These are phyloP conservation scores for Cyphomyrmex costatus DNA, from an alignment of 1,140 invertebrate species.

Conservation along the genomic window DNA sequence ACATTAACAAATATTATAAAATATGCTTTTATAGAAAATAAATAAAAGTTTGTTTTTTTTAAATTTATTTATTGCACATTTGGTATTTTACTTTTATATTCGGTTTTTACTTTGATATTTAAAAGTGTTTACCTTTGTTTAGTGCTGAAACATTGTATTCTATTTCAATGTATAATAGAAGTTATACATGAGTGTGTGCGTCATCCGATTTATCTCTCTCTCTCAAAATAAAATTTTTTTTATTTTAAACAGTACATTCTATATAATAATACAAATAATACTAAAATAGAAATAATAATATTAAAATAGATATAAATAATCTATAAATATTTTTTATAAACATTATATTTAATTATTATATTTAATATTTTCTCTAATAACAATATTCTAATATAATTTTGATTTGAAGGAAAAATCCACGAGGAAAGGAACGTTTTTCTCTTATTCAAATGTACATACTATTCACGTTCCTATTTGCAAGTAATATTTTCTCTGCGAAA, in stretches of 20 bases:
- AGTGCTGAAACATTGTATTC: neutral
- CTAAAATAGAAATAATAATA: too few relatives aligned
- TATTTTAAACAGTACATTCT: neutral
- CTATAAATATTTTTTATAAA: too few relatives aligned
- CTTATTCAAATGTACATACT: neutral
- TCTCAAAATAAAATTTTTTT: neutral
- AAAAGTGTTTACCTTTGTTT: neutral
- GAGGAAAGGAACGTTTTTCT: neutral
- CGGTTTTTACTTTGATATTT: conserved; percentile 28
- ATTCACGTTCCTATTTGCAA: neutral
- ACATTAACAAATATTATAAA: neutral
- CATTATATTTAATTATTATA: neutral
- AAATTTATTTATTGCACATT: neutral
- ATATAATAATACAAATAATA: too few relatives aligned
- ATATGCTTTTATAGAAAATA: neutral
- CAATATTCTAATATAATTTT: conserved; percentile 4
- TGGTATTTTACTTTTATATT: neutral
- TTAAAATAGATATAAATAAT: too few relatives aligned
- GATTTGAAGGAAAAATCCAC: neutral
- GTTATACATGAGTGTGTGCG: conserved; percentile 2
- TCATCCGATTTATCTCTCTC: neutral
- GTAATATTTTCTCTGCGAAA: conserved; percentile 9
- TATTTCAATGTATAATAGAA: neutral
- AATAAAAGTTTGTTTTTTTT: neutral
- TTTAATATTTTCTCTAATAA: neutral